Percentiles rank a stretch among this genome's conserved stretches.
Conservation (phyloP, 2,797 vertebrate species). For the Rhabdomys pumilio region DNA sequence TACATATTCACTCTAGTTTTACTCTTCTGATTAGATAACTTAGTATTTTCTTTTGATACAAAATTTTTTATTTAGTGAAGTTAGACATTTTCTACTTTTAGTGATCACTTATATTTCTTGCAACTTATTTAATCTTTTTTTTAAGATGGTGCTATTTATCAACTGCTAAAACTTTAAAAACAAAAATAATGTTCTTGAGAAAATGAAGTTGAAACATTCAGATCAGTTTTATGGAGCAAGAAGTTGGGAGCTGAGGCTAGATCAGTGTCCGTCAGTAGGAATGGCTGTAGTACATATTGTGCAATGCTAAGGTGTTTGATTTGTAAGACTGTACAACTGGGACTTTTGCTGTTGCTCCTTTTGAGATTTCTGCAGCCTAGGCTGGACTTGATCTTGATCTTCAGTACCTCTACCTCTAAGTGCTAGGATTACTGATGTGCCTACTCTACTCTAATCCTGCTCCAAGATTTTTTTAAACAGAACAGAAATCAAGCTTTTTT, state of each 20-base stretch:
- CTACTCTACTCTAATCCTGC: background rate
- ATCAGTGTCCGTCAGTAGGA: background rate
- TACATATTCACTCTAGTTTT: conserved; percentile 34
- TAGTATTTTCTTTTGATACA: background rate
- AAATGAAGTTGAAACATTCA: conserved; percentile 48
- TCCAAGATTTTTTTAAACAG: background rate
- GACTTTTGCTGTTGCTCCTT: background rate
- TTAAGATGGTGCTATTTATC: background rate
- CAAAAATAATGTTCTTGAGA: conserved; percentile 49
- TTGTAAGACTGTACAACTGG: background rate
- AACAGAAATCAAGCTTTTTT: background rate
- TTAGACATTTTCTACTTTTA: conserved; percentile 23
- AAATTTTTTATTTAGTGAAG: conserved; percentile 24
- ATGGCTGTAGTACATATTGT: background rate
- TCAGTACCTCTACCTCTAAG: background rate
- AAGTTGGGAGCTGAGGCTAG: background rate
- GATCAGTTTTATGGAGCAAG: background rate
- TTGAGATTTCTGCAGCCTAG: background rate
- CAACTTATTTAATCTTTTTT: conserved; percentile 35
- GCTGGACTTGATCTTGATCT: background rate
- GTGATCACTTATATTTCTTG: conserved; percentile 56
- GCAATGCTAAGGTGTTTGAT: background rate
- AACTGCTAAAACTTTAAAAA: conserved; percentile 13
- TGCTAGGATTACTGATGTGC: background rate
- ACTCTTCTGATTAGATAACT: conserved; percentile 51